A percentile compares a stretch with the other conserved stretches of the same genome.
Evolutionary conservation across 2,888 invertebrate species (phyloP).

Genomic region (Toxonevra muliebris): DNA sequence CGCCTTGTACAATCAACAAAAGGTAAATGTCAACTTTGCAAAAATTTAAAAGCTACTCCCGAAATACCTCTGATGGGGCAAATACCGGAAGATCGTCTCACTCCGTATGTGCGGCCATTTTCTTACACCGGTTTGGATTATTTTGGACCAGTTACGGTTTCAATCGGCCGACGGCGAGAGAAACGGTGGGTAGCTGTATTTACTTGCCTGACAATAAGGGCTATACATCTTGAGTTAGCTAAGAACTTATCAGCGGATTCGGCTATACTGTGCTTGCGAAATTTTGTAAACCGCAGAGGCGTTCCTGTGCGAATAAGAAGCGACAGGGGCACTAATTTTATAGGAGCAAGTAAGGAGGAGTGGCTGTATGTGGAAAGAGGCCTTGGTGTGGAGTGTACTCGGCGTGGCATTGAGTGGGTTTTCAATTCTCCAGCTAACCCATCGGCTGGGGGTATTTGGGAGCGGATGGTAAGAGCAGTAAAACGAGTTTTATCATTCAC

Average conservation of each 20-base stretch:
- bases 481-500: slow-evolving; percentile 33
- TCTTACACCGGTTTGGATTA: no score
- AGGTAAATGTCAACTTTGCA: no score
- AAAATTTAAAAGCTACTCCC: no score
- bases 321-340: slow-evolving; percentile 37
- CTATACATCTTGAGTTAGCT: slow-evolving; percentile 26
- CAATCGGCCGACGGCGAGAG: slow-evolving; percentile 5
- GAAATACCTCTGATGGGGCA: no score
- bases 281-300: slow-evolving; percentile 36
- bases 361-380: slow-evolving; percentile 6
- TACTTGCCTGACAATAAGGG: slow-evolving; percentile 22
- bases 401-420: slow-evolving; percentile 30
- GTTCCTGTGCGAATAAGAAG: slow-evolving; percentile 32
- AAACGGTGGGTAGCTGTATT: no score
- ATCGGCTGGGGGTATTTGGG: slow-evolving; percentile 33
- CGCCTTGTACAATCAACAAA: no score
- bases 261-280: slow-evolving; percentile 31
- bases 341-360: slow-evolving; percentile 29
- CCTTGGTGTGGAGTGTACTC: slow-evolving; percentile 12
- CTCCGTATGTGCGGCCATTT: no score
- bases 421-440: slow-evolving; percentile 37
- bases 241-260: slow-evolving; percentile 32
- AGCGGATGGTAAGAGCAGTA: slow-evolving; percentile 32
- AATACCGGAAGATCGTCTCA: no score
- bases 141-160: no score